Evolutionary conservation across 2,888 invertebrate genomes (phyloP), one percentile per base, ranked within the genome.

Genomic region (Stegana nigrithorax): DNA sequence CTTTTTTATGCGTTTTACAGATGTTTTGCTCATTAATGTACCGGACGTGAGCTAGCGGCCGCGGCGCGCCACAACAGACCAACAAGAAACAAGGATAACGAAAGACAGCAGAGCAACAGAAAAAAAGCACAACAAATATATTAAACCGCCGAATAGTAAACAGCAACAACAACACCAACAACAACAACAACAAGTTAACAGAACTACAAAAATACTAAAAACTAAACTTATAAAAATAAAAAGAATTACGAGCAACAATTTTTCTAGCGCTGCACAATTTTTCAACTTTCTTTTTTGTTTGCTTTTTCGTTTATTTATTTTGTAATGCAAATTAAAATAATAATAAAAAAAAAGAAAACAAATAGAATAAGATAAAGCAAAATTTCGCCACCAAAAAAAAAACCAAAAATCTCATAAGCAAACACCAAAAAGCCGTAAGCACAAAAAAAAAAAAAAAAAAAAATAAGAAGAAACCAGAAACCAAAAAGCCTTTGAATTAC

Each of bases 401-500:
- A 21, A 29, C 44, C 27, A 23, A 12, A 25, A 59, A 68, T 58
- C 61, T 62, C 19, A 50, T 42, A 42, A 62, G 27, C 25, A 10
- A 1, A 32, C 6, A 29, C 27, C 55, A 67, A 67, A 39, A 63
- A 57, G 36, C 56, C 21, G 4, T 29, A 55, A 27, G 42, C 51
- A 47, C 42, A 60, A 65, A 69, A 59, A 60, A 55, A n/a, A n/a
- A 67, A 47, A 32, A 66, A 66, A 64, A 57, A 47, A 29, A 17
- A 32, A 51, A 19, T n/a, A 19, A 17, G 10, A 53, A 47, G 64
- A 64, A 55, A 32, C 39, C 32, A 39, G 5, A 55, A 50, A 64
- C 55, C 36, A 53, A 60, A 65, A 65, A 66, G 59, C 59, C n/a
- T n/a, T n/a, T n/a, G n/a, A n/a, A n/a, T n/a, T n/a, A n/a, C n/a